Evolutionary conservation across 2,888 invertebrate species (phyloP).

Genomic region (Brenthis ino): DNA sequence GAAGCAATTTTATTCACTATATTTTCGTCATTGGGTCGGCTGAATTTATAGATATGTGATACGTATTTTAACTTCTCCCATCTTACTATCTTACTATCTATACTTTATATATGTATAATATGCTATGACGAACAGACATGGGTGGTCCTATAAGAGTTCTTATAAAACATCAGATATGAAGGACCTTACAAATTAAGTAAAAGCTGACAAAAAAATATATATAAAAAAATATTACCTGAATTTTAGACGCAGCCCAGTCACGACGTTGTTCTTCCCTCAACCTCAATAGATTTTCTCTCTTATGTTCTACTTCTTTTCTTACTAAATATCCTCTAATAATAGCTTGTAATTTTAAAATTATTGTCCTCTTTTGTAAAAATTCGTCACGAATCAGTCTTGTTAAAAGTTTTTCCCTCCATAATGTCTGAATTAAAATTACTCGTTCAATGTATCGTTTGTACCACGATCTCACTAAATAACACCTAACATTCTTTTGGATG

Average conservation of each 20-base stretch:
- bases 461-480: conserved; percentile 55
- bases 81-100: no score
- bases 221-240: conserved; percentile 76
- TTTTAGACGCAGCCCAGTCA: conserved; percentile 82
- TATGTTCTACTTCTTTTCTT: conserved; percentile 68
- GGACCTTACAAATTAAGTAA: not conserved
- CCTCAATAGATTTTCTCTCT: conserved; percentile 68
- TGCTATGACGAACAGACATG: no score
- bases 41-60: no score
- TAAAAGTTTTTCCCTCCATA: conserved; percentile 68
- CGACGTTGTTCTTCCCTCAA: conserved; percentile 64
- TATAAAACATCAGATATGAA: no score
- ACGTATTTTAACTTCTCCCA: no score
- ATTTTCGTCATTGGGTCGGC: no score
- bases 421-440: conserved; percentile 60
- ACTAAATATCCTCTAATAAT: conserved; percentile 75
- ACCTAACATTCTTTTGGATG: conserved; percentile 63
- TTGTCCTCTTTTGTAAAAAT: conserved; percentile 57
- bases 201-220: not conserved
- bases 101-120: no score
- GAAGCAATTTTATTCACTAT: no score
- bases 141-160: no score
- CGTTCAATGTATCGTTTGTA: conserved; percentile 55
- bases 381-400: conserved; percentile 63
- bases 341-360: conserved; percentile 67